These are phyloP conservation scores for Stenichneumon culpator DNA, from an alignment of 2,888 invertebrate species.

Conservation along the genomic window DNA sequence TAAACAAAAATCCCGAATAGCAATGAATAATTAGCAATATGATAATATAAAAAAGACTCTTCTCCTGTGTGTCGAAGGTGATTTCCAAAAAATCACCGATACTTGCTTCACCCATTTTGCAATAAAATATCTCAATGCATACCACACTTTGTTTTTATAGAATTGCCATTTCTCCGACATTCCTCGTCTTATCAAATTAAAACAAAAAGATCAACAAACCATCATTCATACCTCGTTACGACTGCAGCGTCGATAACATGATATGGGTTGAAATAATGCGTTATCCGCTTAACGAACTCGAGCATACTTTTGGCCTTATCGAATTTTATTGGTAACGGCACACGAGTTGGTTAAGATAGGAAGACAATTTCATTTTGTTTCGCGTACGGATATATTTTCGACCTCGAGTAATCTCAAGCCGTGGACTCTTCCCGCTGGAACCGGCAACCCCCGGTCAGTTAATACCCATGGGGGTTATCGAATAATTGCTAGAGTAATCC, in stretches of 20 bases:
- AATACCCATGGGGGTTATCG: conserved; percentile 58
- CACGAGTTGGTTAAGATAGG: background rate
- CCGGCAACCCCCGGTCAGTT: conserved; percentile 42
- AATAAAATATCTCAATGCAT: conserved; percentile 13
- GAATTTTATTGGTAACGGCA: no score
- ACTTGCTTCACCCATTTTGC: background rate
- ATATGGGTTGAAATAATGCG: background rate
- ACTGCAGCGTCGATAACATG: background rate
- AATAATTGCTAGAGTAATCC: conserved; percentile 57
- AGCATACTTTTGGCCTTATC: background rate
- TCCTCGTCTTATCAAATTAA: background rate
- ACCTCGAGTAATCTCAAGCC: background rate
- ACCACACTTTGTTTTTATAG: background rate
- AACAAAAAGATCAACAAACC: background rate
- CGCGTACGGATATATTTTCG: conserved; percentile 8
- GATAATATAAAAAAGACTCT: background rate
- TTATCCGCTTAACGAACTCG: background rate
- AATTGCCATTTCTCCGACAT: background rate
- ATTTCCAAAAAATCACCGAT: background rate
- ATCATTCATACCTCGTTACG: background rate
- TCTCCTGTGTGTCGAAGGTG: background rate
- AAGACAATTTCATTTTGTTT: background rate
- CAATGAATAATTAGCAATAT: conserved; percentile 8
- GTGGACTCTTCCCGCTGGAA: conserved; percentile 34
- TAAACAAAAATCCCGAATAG: background rate